These are phyloP conservation scores for Arrhamphus sclerolepis DNA, from an alignment of 2,797 vertebrate genomes.

Conservation along the genomic window DNA sequence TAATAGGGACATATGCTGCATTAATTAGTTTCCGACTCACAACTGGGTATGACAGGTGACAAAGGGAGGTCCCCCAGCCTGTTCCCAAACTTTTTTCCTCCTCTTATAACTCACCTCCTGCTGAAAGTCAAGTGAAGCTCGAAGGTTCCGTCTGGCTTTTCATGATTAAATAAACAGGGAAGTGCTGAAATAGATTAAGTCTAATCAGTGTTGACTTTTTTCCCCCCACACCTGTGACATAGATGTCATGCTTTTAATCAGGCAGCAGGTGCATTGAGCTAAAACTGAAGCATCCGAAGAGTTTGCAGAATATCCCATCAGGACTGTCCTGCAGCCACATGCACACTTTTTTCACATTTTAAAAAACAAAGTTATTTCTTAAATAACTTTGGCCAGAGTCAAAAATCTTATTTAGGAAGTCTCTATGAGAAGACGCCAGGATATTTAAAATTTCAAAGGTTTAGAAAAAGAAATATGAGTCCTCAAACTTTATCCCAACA, in stretches of 20 bases:
- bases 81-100: conserved; percentile 20
- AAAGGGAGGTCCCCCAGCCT: conserved; percentile 29
- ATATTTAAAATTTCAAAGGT: too few relatives aligned
- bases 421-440: too few relatives aligned
- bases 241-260: conserved; percentile 35
- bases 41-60: conserved; percentile 61
- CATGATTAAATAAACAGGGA: conserved; percentile 46
- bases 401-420: too few relatives aligned
- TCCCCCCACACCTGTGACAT: conserved; percentile 33
- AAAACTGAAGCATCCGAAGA: conserved; percentile 1
- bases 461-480: too few relatives aligned
- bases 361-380: too few relatives aligned
- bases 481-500: too few relatives aligned
- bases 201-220: conserved; percentile 33
- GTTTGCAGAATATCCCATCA: background rate
- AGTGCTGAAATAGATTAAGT: conserved; percentile 42
- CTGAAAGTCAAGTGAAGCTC: conserved; percentile 57
- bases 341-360: too few relatives aligned
- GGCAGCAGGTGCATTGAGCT: conserved; percentile 11
- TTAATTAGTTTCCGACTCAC: conserved; percentile 74
- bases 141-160: conserved; percentile 45
- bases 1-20: conserved; percentile 71
- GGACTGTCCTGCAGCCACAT: too few relatives aligned
- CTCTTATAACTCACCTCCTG: conserved; percentile 49
- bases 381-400: too few relatives aligned